Base-by-base conservation (phyloP, 2,888 invertebrate genomes). In the Nomada goodeniana region DNA sequence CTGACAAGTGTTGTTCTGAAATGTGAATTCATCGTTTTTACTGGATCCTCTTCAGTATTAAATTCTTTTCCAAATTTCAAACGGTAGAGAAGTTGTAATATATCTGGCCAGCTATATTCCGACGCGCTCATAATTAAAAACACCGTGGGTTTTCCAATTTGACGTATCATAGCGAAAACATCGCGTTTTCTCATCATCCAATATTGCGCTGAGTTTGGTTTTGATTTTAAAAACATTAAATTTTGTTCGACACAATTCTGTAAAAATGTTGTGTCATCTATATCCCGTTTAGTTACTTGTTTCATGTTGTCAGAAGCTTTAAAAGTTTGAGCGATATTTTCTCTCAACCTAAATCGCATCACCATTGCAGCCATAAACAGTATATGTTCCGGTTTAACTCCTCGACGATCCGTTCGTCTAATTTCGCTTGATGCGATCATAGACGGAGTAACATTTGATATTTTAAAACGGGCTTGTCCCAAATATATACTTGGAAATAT, bases 141-240 rank as follows among this genome's bases (percentile, higher is more conserved):
- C 10, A 57, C 13, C 7, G 57, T 57, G 10, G 57, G 57, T 13
- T 57, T 57, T 57, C 57, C 57, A 9, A 57, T 10, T 26, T 57
- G 57, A 3, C 57, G 57, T 23, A 57, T 57, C 57, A 57, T 57
- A 11, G 57, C 57, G 57, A 57, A 57, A 7, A 57, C 23, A 57
- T 57, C 57, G 20, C 5, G 20, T 57, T 57, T 57, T 9, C 57
- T 7, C 57, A 13, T 13, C 23, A 57, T 57, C 57, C 57, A 57
- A 9, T 57, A 57, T 26, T 57, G 57, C 9, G 26, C 57, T 9
- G 23, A 23, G 23, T 57, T 57, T 23, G 57, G 57, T 23, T 26
- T 57, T 7, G 57, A 23, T 18, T 23, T 57, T 9, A 57, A 13
- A 9, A 57, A 57, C 20, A 13, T 11, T 20, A 57, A 26, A 57